A percentile compares a stretch with the other conserved stretches of the same genome.
phyloP scores from a whole-genome alignment of 2,113 vertebrate genomes.

The Ophthalmolycus amberensis region DNA sequence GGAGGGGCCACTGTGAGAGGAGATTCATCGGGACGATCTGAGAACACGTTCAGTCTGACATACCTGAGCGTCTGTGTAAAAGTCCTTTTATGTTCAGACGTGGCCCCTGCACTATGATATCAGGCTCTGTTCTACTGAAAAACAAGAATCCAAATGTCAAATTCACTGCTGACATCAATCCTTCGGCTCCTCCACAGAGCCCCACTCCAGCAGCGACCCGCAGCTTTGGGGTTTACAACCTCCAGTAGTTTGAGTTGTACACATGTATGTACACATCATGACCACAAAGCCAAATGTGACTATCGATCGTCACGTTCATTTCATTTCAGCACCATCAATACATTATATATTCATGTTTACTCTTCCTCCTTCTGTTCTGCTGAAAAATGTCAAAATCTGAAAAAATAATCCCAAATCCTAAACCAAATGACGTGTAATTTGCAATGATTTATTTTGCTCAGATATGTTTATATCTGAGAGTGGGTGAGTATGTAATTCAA shows the following conservation, averaged over 20 bases:
- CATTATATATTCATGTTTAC: neutral
- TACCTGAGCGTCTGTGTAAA: neutral
- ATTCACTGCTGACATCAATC: neutral
- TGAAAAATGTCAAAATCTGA: neutral
- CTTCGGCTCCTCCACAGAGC: neutral
- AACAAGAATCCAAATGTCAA: neutral
- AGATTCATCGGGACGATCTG: slow-evolving; percentile 21
- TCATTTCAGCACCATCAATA: neutral
- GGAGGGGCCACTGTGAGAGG: slow-evolving; percentile 28
- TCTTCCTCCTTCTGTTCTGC: neutral
- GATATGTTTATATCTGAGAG: no score
- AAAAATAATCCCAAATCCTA: neutral
- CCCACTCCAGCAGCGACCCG: neutral
- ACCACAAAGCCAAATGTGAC: neutral
- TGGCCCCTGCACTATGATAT: neutral
- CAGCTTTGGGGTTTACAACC: neutral
- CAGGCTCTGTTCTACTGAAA: neutral
- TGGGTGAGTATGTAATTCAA: no score
- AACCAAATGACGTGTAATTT: neutral
- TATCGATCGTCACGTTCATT: neutral
- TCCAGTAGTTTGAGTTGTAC: neutral
- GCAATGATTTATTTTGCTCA: neutral
- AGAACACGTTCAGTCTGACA: neutral
- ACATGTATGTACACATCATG: neutral
- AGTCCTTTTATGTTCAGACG: neutral